Conservation (phyloP, 2,888 invertebrate species). For the Trissoscelio sp. region DNA sequence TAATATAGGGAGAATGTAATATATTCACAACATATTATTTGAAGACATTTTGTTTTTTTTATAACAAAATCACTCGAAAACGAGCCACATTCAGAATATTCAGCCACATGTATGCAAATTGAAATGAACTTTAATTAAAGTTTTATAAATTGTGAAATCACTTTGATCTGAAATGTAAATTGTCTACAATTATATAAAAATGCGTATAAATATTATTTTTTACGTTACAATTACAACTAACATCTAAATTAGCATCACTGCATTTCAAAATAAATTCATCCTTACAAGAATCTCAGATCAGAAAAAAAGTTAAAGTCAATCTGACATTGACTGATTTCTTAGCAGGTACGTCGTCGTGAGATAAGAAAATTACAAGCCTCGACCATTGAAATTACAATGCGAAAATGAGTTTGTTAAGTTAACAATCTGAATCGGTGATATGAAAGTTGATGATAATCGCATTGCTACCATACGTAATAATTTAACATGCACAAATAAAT, state of each 20-base stretch:
- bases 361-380: slow-evolving; percentile 39
- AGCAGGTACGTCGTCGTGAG: slow-evolving; percentile 5
- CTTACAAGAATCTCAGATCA: background rate
- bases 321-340: slow-evolving; percentile 27
- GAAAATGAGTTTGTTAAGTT: slow-evolving; percentile 43
- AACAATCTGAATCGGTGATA: slow-evolving; percentile 18
- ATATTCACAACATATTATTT: no score
- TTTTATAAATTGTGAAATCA: no score
- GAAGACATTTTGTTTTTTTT: no score
- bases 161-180: no score
- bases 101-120: no score
- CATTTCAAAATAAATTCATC: background rate
- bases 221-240: background rate
- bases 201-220: background rate
- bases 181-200: background rate
- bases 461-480: slow-evolving; percentile 2
- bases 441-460: slow-evolving; percentile 33
- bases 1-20: no score
- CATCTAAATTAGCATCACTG: background rate
- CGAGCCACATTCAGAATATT: no score
- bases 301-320: background rate
- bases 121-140: no score
- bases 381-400: slow-evolving; percentile 19
- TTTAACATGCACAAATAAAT: background rate
- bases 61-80: no score